A percentile compares a stretch with the other conserved stretches of the same genome.
Conservation (phyloP, 2,113 vertebrate species). For the Scophthalmus maximus region DNA sequence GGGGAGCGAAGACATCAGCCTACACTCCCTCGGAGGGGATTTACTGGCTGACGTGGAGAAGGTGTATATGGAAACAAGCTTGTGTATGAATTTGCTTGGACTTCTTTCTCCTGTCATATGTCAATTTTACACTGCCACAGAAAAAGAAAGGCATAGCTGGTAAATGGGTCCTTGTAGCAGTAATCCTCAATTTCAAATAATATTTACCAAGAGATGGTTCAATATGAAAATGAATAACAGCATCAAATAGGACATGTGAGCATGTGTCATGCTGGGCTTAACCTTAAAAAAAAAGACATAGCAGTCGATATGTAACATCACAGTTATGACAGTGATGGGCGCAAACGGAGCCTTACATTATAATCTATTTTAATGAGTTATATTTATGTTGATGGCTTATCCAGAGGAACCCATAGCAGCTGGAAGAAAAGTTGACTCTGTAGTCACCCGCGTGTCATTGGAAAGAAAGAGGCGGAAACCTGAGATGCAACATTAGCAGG, state of each 20-base stretch:
- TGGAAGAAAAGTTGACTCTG: constrained; percentile 46
- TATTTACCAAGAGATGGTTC: not conserved
- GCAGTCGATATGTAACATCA: not conserved
- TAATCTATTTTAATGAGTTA: constrained; percentile 41
- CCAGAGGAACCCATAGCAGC: constrained; percentile 31
- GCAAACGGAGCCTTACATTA: constrained; percentile 37
- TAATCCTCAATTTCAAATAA: not conserved
- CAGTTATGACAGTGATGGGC: constrained; percentile 26
- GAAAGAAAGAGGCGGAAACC: constrained; percentile 59
- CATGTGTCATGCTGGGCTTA: not conserved
- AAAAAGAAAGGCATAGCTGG: no score
- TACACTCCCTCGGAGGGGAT: constrained; percentile 20
- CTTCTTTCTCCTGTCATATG: not conserved
- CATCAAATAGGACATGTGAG: not conserved
- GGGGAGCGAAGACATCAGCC: constrained; percentile 21
- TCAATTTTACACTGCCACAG: not conserved
- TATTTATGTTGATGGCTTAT: constrained; percentile 37
- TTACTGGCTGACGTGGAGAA: constrained; percentile 23
- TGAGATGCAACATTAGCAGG: constrained; percentile 55
- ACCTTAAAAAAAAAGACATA: constrained; percentile 1
- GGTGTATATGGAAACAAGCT: not conserved
- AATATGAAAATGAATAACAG: constrained; percentile 7
- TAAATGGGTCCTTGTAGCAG: no score
- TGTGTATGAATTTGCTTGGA: constrained; percentile 1
- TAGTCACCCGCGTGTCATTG: constrained; percentile 30